phyloP scores from a whole-genome alignment of 2,797 vertebrate species.

The Tokudaia muenninki region DNA sequence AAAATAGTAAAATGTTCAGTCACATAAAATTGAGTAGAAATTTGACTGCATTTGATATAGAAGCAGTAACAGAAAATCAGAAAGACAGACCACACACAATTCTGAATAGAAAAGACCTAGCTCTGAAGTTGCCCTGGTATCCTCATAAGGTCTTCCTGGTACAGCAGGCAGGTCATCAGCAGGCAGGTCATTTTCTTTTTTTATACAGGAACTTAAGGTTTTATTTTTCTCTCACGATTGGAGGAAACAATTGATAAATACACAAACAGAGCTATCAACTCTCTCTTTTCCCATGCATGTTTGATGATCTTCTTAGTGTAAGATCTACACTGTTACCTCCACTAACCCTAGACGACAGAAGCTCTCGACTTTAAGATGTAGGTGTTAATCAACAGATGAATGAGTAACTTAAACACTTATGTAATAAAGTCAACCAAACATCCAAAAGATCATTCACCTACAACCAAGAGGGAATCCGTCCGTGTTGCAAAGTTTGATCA shows the following conservation, averaged over 20 bases:
- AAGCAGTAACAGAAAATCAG: background rate
- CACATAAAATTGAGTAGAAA: background rate
- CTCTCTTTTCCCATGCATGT: background rate
- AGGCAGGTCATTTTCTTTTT: background rate
- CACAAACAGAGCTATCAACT: too few species aligned
- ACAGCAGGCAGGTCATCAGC: accelerated
- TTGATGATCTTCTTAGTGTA: background rate
- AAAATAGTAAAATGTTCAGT: background rate
- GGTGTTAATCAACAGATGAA: background rate
- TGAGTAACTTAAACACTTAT: background rate
- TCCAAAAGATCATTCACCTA: background rate
- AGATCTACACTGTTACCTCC: background rate
- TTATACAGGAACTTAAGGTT: background rate
- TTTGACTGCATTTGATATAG: background rate
- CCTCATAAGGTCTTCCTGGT: accelerated
- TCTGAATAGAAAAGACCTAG: background rate
- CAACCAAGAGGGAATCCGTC: background rate
- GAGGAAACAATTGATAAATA: background rate
- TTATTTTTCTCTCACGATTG: background rate
- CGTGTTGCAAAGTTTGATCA: background rate
- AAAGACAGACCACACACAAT: background rate
- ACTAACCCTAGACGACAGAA: background rate
- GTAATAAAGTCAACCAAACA: background rate
- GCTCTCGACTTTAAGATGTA: background rate
- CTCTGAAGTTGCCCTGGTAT: background rate